phyloP scores from a whole-genome alignment of 2,888 invertebrate genomes.

The Andrena chrysosceles region DNA sequence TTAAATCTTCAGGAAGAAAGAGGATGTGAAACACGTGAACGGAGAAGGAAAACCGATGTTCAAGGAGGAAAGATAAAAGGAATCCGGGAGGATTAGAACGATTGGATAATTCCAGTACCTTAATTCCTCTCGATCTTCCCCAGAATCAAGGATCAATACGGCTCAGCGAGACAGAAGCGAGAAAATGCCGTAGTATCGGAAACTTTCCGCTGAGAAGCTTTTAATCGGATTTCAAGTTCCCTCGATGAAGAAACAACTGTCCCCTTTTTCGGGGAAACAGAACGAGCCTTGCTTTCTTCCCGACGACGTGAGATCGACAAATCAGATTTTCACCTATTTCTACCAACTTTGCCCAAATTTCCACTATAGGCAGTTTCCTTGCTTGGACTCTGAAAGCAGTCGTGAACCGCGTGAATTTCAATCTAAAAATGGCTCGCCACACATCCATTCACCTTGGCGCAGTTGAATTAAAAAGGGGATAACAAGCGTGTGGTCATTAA shows the following conservation, averaged over 20 bases:
- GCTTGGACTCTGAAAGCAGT: too few relatives aligned
- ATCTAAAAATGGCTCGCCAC: too few relatives aligned
- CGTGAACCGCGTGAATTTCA: too few relatives aligned
- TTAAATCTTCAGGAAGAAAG: background rate
- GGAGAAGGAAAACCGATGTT: background rate
- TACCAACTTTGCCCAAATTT: too few relatives aligned
- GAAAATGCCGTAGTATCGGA: background rate
- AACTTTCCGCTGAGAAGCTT: constrained; percentile 28
- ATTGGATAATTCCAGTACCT: constrained; percentile 37
- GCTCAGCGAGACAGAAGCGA: constrained; percentile 3
- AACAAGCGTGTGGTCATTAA: background rate
- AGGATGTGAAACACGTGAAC: background rate
- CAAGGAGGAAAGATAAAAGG: background rate
- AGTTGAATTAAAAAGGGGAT: background rate
- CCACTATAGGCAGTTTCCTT: too few relatives aligned
- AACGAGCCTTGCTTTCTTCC: constrained; percentile 1
- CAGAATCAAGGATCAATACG: constrained; percentile 22
- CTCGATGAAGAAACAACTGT: constrained; percentile 33
- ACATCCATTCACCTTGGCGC: background rate
- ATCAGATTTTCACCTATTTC: background rate
- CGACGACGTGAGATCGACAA: background rate
- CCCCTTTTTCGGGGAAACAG: constrained; percentile 7
- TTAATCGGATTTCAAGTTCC: constrained; percentile 57
- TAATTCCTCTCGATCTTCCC: constrained; percentile 54
- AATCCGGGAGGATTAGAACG: background rate